Evolutionary conservation across 2,888 invertebrate species (phyloP), one percentile per base, ranked within the genome.

Genomic region (Cheilosia variabilis): DNA sequence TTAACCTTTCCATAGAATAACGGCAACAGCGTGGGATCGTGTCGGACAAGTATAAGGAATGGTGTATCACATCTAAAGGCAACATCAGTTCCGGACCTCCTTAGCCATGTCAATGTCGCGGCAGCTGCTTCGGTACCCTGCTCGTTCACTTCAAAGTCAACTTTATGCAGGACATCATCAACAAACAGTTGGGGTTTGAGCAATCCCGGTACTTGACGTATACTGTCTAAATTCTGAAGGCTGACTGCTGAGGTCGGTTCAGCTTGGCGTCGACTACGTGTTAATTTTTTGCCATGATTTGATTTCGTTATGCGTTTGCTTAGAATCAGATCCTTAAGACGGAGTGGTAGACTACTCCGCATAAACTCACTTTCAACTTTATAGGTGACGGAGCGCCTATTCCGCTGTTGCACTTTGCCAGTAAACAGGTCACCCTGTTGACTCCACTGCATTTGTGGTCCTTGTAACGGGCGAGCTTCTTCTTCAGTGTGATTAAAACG

Each of bases 1-100:
- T 94, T 93, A 4, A 95, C 93, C 13, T 94, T 92, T 0, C 95
- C 96, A 94, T 95, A 95, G 90, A 96, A 96, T 65, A 95, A 90
- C 10, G 95, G 93, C 4, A 95, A 89, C 87, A 94, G 94, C 5
- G 95, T 94, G 4, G 93, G 91, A 88, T 95, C 94, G 88, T 95
- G 94, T 87, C 95, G 93, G 80, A 96, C 94, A 88, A 95, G 93
- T 88, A 96, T 94, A 41, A 95, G 89, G 89, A 96, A 96, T 0
- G 96, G 96, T 60, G 94, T 93, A 88, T 96, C 94, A 4, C 94
- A 95, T 57, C 93, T 92, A 83, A 92, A 91, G 2, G 90, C 76
- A 0, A 93, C 90, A 88, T 93, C 93, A 9, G 93, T 93, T 0
- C 94, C 94, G 50, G 93, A 93, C 80, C 94, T 92, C 7, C 93